These are phyloP conservation scores for Dicrurus megarhynchus DNA, from an alignment of 2,113 vertebrate genomes.

Conservation along the genomic window DNA sequence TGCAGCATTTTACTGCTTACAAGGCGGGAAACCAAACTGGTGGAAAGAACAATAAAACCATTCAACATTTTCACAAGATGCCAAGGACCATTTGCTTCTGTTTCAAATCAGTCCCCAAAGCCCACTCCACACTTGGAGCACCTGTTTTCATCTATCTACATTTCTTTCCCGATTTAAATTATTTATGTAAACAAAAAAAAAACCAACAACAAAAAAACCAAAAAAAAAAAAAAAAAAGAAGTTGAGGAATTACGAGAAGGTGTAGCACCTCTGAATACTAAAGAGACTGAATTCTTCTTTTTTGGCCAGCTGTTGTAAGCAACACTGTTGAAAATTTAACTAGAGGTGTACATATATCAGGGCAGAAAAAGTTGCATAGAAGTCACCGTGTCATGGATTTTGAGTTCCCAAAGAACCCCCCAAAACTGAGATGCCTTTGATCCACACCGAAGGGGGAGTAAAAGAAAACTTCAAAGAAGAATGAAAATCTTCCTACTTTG, in stretches of 20 bases:
- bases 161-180: not conserved
- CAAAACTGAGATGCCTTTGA: constrained; percentile 57
- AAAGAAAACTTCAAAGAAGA: constrained; percentile 70
- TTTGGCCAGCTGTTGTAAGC: not conserved
- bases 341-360: not conserved
- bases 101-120: constrained; percentile 25
- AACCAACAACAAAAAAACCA: too few relatives aligned
- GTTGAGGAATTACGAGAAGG: not conserved
- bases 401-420: constrained; percentile 24
- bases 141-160: not conserved
- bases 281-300: not conserved
- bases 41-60: not conserved
- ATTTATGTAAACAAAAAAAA: not conserved
- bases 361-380: not conserved
- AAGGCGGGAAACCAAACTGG: not conserved
- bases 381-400: not conserved
- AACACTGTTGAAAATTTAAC: not conserved
- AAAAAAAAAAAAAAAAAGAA: not conserved
- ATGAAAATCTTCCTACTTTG: constrained; percentile 38
- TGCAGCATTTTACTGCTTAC: not conserved
- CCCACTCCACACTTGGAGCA: not conserved
- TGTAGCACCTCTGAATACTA: not conserved
- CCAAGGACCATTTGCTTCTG: constrained; percentile 7
- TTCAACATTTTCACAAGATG: not conserved
- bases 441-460: constrained; percentile 36